Base-by-base conservation (phyloP, 2,797 vertebrate genomes). In the Halcyon smyrnensis region DNA sequence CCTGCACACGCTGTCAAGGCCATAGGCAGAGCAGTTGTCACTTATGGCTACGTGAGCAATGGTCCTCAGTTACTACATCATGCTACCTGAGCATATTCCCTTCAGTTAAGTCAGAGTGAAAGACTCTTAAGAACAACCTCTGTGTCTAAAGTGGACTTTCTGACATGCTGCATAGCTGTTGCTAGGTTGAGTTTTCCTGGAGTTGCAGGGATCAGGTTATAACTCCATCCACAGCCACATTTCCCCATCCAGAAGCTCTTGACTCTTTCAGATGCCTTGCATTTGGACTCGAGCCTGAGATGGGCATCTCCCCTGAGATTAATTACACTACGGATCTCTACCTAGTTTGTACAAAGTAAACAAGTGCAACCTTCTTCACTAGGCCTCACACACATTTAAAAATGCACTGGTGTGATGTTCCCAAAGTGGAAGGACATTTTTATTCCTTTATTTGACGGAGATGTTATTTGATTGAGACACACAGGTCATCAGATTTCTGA, bases 241-340 rank as follows among this genome's bases (percentile, higher is more conserved):
- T 56, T 82, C 37, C 23, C 20, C 75, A 82, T 12, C 18, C 36
- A 65, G 30, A 70, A 67, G 65, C 48, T 77, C 53, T 15, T 41
- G 67, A 76, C 73, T 84, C 34, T 83, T 46, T 53, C 51, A 91
- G 83, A 45, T 2, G 5, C 20, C 78, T 63, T 70, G 36, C 48
- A 36, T 73, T 64, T 86, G 51, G 73, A 83, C 41, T 64, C 36
- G 8, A 70, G 46, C 64, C 76, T 77, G 56, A 90, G 34, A 90
- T 14, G 60, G 41, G 53, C 39, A 87, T 53, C 37, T 95, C 91
- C 51, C 56, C 34, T 62, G 77, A 89, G 71, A 87, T 57, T 74
- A 87, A 78, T 93, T 91, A 28, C 16, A 82, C 84, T 36, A 67
- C 39, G 59, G 70, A 69, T 90, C 25, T 67, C 56, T 70, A 46